Base-by-base conservation (phyloP, 2,888 invertebrate genomes). In the Hypercompe scribonia region DNA sequence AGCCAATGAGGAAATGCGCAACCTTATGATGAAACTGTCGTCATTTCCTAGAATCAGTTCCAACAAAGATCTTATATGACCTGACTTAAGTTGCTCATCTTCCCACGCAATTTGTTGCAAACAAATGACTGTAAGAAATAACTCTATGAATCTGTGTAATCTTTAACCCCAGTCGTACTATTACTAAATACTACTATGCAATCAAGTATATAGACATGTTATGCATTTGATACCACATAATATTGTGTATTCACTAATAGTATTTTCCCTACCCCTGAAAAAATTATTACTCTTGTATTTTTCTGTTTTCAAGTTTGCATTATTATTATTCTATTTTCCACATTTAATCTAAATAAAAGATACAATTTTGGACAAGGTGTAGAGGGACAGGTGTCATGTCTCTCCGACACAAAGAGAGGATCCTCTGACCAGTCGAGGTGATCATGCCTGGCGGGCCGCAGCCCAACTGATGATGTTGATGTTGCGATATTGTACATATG, bases 131-230 rank as follows among this genome's bases (percentile, higher is more conserved):
- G 73, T 70, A n/a, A 74, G n/a, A 66, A 61, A 67, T 77, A 72
- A 72, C 50, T 42, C 58, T 18, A n/a, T 61, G 15, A n/a, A 66
- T 80, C 74, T 73, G 39, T 72, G 76, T 75, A 78, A 77, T 78
- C 13, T 70, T 71, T 71, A 67, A 73, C 81, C 76, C 65, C 61
- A 80, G 82, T 81, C 65, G 64, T 36, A 36, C n/a, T 71, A 68
- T 72, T 73, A 42, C 72, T 72, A 65, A 68, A 76, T 61, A 71
- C 24, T 33, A 65, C 67, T 75, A 61, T 31, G 69, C 58, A 69
- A 65, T 69, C 65, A 67, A 61, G 21, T 46, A 50, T 61, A 68
- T 68, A 42, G 13, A n/a, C 31, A 31, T 31, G 42, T 33, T 46
- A 65, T n/a, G 64, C 24, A 50, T n/a, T 34, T 36, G 18, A 18